A percentile compares a stretch with the other conserved stretches of the same genome.
These are phyloP conservation scores for Thereuonema tuberculata DNA, from an alignment of 1,140 invertebrate genomes.

Conservation along the genomic window DNA sequence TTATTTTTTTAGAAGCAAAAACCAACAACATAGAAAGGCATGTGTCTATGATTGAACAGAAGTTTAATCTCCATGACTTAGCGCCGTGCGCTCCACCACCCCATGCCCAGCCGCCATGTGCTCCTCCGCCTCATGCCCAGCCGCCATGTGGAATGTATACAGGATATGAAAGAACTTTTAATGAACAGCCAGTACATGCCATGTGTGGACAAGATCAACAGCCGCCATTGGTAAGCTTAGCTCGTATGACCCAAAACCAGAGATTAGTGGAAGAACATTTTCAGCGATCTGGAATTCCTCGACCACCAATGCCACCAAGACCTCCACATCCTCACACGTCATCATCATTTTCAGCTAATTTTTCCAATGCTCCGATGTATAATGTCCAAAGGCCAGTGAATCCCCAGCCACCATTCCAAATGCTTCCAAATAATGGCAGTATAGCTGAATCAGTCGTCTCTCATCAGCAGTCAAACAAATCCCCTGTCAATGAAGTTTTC, in stretches of 20 bases:
- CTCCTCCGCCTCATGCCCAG: neutral
- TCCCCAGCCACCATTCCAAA: neutral
- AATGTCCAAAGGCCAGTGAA: neutral
- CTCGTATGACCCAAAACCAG: conserved; percentile 1
- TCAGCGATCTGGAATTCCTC: neutral
- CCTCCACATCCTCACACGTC: neutral
- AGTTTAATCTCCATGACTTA: neutral
- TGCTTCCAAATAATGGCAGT: too few species aligned
- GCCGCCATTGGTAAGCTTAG: neutral
- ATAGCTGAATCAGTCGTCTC: too few species aligned
- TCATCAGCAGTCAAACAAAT: too few species aligned
- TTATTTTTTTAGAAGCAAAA: neutral
- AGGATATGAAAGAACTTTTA: neutral
- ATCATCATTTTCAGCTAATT: too few species aligned
- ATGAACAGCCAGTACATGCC: neutral
- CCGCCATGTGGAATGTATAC: neutral
- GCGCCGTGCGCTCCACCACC: neutral
- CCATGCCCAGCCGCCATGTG: neutral
- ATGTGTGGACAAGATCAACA: neutral
- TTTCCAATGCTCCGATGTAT: neutral
- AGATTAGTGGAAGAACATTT: neutral
- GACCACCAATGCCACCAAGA: neutral
- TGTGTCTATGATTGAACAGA: conserved; percentile 1
- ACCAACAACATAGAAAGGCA: neutral
- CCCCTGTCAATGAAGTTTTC: too few species aligned